Conservation (phyloP, 2,113 vertebrate species). For the Paramormyrops kingsleyae region DNA sequence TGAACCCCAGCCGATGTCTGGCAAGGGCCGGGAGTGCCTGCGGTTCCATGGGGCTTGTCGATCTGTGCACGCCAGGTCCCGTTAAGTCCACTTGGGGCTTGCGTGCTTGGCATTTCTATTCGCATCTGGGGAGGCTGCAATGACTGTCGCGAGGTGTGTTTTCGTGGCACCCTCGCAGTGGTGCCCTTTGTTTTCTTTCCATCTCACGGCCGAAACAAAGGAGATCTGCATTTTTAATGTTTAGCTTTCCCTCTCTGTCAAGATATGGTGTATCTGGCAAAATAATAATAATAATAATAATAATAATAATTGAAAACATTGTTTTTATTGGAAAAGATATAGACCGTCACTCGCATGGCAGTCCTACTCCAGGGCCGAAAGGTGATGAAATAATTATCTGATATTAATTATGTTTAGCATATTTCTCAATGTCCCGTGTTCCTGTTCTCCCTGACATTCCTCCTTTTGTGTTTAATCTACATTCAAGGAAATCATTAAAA, state of each 20-base stretch:
- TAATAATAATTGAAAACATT: not conserved
- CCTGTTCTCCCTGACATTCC: not conserved
- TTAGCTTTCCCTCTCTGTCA: not conserved
- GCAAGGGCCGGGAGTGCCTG: not conserved
- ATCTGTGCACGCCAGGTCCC: not conserved
- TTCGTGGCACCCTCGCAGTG: not conserved
- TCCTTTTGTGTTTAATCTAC: conserved; percentile 10
- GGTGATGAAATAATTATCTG: not conserved
- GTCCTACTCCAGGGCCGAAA: not conserved
- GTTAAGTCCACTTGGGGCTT: not conserved
- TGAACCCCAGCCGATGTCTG: not conserved
- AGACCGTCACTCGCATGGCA: not conserved
- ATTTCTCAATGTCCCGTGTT: not conserved
- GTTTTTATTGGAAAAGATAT: not conserved
- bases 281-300: not conserved
- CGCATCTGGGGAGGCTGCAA: not conserved
- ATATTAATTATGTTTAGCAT: not conserved
- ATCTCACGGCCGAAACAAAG: not conserved
- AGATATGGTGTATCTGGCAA: not conserved
- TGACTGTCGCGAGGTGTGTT: not conserved
- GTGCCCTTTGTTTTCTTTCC: not conserved
- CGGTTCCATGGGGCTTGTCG: conserved; percentile 1
- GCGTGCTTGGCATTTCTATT: not conserved
- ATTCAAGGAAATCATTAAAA: conserved; percentile 23
- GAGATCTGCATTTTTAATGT: conserved; percentile 29